These are phyloP conservation scores for Homalodisca vitripennis DNA, from an alignment of 1,140 invertebrate genomes.

Conservation along the genomic window DNA sequence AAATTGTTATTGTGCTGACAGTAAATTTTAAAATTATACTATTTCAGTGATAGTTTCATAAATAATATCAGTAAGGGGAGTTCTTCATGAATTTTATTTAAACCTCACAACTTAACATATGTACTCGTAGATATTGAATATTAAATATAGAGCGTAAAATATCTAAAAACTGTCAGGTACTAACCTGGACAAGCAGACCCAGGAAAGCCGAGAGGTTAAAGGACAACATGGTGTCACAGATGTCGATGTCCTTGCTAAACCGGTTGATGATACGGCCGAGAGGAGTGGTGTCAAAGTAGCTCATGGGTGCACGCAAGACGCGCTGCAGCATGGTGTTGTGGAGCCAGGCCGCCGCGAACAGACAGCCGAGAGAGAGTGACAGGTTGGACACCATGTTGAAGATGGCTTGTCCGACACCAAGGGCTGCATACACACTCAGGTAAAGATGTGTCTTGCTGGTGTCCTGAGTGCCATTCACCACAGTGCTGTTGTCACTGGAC, in stretches of 20 bases:
- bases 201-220: not conserved
- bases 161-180: not conserved
- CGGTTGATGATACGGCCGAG: slow-evolving; percentile 81
- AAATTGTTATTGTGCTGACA: too few species aligned
- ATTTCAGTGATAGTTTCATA: too few species aligned
- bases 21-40: too few species aligned
- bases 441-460: slow-evolving; percentile 44
- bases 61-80: too few species aligned
- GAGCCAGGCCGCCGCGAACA: slow-evolving; percentile 69
- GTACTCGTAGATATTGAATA: too few species aligned
- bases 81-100: too few species aligned
- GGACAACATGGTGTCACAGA: slow-evolving; percentile 70
- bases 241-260: slow-evolving; percentile 67
- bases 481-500: slow-evolving; percentile 46
- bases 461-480: slow-evolving; percentile 20
- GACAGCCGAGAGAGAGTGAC: slow-evolving; percentile 55
- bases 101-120: too few species aligned
- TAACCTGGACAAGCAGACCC: not conserved
- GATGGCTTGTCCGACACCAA: slow-evolving; percentile 44
- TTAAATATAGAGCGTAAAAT: too few species aligned
- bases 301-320: slow-evolving; percentile 70
- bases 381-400: not conserved
- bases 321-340: slow-evolving; percentile 72
- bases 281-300: slow-evolving; percentile 89
- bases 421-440: slow-evolving; percentile 49